These are phyloP conservation scores for Habropoda laboriosa DNA, from an alignment of 1,140 invertebrate genomes.

Conservation along the genomic window DNA sequence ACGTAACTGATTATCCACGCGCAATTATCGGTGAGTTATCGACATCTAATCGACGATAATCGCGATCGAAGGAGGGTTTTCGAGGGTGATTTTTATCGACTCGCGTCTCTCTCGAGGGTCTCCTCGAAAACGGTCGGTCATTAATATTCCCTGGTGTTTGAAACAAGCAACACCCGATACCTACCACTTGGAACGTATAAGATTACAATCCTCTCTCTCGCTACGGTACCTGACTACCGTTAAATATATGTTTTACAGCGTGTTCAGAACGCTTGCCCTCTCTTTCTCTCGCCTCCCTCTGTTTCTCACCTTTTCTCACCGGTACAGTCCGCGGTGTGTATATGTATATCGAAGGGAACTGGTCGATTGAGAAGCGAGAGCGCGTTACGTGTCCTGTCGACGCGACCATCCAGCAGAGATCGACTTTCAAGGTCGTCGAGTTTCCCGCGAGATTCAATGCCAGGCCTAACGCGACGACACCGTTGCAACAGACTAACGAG, in stretches of 20 bases:
- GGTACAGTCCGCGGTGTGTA: no score
- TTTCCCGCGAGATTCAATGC: constrained; percentile 11
- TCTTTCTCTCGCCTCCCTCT: not conserved
- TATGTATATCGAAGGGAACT: constrained; percentile 28
- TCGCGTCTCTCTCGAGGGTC: constrained; percentile 16
- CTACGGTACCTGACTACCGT: constrained; percentile 67
- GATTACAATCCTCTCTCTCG: constrained; percentile 61
- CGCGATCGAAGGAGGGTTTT: no score
- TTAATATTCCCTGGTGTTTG: constrained; percentile 60
- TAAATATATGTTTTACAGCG: constrained; percentile 68
- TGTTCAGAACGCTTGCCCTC: constrained; percentile 30
- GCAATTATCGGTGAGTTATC: constrained; percentile 13
- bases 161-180: constrained; percentile 63
- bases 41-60: constrained; percentile 18
- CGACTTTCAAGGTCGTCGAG: constrained; percentile 55
- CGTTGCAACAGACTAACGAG: constrained; percentile 14
- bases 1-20: not conserved
- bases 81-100: not conserved
- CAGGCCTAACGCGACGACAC: not conserved
- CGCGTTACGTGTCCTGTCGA: constrained; percentile 45
- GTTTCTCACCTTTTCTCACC: no score
- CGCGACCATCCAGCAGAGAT: constrained; percentile 26
- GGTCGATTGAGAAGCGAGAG: constrained; percentile 25
- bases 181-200: constrained; percentile 64
- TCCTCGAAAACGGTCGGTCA: constrained; percentile 53